Evolutionary conservation across 2,113 vertebrate species (phyloP), one percentile per base, ranked within the genome.

Genomic region (Mohoua ochrocephala): DNA sequence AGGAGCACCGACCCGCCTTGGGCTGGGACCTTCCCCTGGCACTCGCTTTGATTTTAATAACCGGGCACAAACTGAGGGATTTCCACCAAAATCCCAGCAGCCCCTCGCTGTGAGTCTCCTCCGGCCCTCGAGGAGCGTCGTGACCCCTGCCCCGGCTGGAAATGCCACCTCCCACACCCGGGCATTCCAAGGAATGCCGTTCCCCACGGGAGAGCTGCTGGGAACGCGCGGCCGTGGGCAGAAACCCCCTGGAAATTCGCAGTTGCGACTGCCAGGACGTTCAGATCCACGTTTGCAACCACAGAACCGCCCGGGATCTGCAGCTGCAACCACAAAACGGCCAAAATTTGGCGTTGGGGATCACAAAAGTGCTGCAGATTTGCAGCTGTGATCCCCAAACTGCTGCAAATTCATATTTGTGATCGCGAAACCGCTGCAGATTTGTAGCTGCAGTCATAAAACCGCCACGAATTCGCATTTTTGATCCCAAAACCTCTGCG

Each of bases 371-470:
- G 42, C 70, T 56, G 82, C 24, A 49, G 69, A 39, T 56, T 54
- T 6, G 65, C 10, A 15, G 50, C 23, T 28, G 10, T 28, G 4
- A 35, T 9, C 15, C 3, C 16, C 24, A 68, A 30, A 41, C 5
- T 8, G 5, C 63, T 21, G 15, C 13, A 60, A 10, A 53, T 35
- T 30, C 6, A 0, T 0, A 3, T 2, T 2, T 9, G 15, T 27
- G 1, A 26, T 19, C 26, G 0, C 39, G 24, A 42, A 77, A 20
- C 10, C 1, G 0, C 35, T 2, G 6, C 16, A 64, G 9, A 16
- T 59, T 24, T 18, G 19, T 2, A 15, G 21, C 3, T 42, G 42
- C 53, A 28, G 19, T 6, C 2, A 21, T 3, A 11, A 45, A 35
- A 52, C 10, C 9, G 7, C 19, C 10, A 41, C 16, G 33, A 8